These are phyloP conservation scores for Cossypha caffra DNA, from an alignment of 2,797 vertebrate species.

Conservation along the genomic window DNA sequence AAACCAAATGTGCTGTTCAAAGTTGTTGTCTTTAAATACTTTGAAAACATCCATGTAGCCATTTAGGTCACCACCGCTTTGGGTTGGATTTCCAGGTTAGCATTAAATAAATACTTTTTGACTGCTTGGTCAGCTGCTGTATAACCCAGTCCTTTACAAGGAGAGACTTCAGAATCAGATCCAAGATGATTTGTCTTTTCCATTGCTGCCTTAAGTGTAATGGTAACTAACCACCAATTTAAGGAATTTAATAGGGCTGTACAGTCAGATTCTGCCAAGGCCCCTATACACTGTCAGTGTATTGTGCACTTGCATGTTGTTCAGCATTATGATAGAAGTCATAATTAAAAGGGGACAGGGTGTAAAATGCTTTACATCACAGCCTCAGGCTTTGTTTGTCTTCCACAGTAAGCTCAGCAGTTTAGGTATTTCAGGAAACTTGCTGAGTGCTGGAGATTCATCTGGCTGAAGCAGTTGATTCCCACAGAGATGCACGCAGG, in stretches of 20 bases:
- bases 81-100: neutral
- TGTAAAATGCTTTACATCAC: neutral
- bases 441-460: neutral
- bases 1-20: neutral
- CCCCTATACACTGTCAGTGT: neutral
- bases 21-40: neutral
- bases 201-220: neutral
- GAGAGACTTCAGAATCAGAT: neutral
- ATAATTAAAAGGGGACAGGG: fast-evolving
- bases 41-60: neutral
- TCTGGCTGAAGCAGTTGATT: neutral
- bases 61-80: neutral
- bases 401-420: neutral
- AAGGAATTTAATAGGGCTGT: neutral
- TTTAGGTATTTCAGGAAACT: neutral
- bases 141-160: neutral
- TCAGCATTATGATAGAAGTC: neutral
- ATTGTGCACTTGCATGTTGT: neutral
- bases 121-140: neutral
- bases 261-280: neutral
- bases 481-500: neutral
- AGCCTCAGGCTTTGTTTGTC: neutral
- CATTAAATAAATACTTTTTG: neutral
- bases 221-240: neutral
- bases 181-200: neutral